Conservation (phyloP, 2,888 invertebrate genomes). For the Mythimna loreyi region DNA sequence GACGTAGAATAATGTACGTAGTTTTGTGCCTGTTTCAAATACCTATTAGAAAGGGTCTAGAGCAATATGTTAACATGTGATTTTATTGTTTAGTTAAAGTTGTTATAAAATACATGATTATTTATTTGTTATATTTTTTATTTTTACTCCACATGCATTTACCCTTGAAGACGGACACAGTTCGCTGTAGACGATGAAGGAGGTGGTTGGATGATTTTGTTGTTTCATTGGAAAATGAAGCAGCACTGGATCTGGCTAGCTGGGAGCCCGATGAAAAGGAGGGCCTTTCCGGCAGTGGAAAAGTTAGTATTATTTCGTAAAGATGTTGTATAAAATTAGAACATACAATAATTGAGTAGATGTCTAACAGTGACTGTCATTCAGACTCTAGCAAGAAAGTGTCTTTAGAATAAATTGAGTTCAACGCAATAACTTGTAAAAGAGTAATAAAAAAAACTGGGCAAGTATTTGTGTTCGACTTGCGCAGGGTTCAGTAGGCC, state of each 20-base stretch:
- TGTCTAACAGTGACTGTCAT: neutral
- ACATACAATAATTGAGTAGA: neutral
- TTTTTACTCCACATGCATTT: conserved; percentile 11
- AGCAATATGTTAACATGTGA: conserved; percentile 57
- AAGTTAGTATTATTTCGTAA: neutral
- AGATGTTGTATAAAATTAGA: neutral
- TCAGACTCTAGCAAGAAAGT: neutral
- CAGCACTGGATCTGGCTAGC: neutral
- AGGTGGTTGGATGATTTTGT: neutral
- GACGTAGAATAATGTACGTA: conserved; percentile 11
- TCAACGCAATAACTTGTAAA: too few relatives aligned
- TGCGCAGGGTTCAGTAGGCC: too few relatives aligned
- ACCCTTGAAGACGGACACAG: neutral
- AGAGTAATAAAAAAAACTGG: too few relatives aligned
- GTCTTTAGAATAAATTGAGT: too few relatives aligned
- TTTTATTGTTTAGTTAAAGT: conserved; percentile 58
- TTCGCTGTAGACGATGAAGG: neutral
- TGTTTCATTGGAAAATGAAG: neutral
- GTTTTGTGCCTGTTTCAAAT: conserved; percentile 31
- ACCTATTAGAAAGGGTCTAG: conserved; percentile 34
- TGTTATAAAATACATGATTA: conserved; percentile 57
- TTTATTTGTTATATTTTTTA: conserved; percentile 45
- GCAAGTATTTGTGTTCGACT: too few relatives aligned
- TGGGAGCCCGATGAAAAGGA: neutral
- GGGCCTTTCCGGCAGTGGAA: neutral